A percentile compares a stretch with the other conserved stretches of the same genome.
phyloP scores from a whole-genome alignment of 1,140 invertebrate species.

The Aphidius ervi region DNA sequence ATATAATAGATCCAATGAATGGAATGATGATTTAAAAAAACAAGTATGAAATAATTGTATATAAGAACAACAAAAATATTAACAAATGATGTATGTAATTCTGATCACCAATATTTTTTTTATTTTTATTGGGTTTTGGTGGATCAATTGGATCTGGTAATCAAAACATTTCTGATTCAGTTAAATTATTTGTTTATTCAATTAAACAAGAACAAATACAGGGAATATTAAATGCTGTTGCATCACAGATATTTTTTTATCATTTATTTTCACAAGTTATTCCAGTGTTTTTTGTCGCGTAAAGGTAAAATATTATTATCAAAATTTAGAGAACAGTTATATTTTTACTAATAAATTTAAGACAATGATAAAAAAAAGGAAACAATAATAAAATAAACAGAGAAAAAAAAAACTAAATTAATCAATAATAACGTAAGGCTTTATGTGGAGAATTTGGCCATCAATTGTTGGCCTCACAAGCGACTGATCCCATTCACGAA shows the following conservation, averaged over 20 bases:
- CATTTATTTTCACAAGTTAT: not conserved
- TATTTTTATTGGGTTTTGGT: conserved; percentile 81
- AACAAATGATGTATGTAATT: conserved; percentile 64
- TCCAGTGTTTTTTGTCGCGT: too few species aligned
- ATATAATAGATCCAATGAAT: conserved; percentile 76
- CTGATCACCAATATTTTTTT: conserved; percentile 70
- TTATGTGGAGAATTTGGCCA: conserved; percentile 73
- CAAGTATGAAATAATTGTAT: conserved; percentile 78
- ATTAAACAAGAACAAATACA: conserved; percentile 68
- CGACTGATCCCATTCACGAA: conserved; percentile 81
- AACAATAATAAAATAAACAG: not conserved
- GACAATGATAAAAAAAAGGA: conserved; percentile 1
- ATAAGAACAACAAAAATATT: conserved; percentile 76
- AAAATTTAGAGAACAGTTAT: too few species aligned
- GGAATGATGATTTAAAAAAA: conserved; percentile 82
- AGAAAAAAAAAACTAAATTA: conserved; percentile 49
- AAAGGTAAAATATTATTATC: too few species aligned
- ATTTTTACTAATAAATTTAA: too few species aligned
- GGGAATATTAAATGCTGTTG: conserved; percentile 84
- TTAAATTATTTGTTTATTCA: conserved; percentile 61
- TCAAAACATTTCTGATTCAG: conserved; percentile 81
- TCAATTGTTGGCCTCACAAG: conserved; percentile 64
- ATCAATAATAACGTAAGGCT: conserved; percentile 91
- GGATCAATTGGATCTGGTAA: conserved; percentile 77
- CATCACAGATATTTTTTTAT: conserved; percentile 61